Evolutionary conservation across 2,888 invertebrate species (phyloP).

Genomic region (Drosophila neotestacea): DNA sequence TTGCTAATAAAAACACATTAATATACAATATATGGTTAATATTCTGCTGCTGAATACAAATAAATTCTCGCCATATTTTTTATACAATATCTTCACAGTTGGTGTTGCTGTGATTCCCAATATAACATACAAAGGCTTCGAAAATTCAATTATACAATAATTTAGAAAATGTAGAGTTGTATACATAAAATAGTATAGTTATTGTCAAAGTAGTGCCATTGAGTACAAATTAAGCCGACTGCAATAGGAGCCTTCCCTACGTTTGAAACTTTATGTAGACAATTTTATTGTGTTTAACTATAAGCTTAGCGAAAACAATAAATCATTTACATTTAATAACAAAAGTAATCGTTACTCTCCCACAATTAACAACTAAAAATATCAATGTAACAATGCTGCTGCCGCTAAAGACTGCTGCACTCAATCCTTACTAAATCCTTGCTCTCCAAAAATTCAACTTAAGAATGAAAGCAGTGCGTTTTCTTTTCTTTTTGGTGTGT

Average conservation of each 20-base stretch:
- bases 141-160: constrained; percentile 23
- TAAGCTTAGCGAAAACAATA: constrained; percentile 61
- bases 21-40: constrained; percentile 48
- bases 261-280: constrained; percentile 44
- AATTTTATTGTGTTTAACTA: constrained; percentile 53
- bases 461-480: constrained; percentile 53
- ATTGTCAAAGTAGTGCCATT: constrained; percentile 63
- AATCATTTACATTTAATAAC: constrained; percentile 66
- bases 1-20: constrained; percentile 62
- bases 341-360: constrained; percentile 51
- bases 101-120: neutral
- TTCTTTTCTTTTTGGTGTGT: constrained; percentile 39
- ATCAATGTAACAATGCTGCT: constrained; percentile 67
- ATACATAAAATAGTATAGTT: constrained; percentile 42
- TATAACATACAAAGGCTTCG: constrained; percentile 31
- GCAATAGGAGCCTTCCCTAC: constrained; percentile 32
- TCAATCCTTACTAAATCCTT: constrained; percentile 27
- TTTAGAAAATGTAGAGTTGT: constrained; percentile 25
- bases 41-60: constrained; percentile 44
- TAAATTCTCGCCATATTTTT: constrained; percentile 49
- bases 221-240: constrained; percentile 37
- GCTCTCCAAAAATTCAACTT: constrained; percentile 31
- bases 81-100: constrained; percentile 30
- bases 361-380: constrained; percentile 67
- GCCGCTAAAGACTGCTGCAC: constrained; percentile 34